Conservation (phyloP, 2,113 vertebrate genomes). For the Herpetotheres cachinnans region DNA sequence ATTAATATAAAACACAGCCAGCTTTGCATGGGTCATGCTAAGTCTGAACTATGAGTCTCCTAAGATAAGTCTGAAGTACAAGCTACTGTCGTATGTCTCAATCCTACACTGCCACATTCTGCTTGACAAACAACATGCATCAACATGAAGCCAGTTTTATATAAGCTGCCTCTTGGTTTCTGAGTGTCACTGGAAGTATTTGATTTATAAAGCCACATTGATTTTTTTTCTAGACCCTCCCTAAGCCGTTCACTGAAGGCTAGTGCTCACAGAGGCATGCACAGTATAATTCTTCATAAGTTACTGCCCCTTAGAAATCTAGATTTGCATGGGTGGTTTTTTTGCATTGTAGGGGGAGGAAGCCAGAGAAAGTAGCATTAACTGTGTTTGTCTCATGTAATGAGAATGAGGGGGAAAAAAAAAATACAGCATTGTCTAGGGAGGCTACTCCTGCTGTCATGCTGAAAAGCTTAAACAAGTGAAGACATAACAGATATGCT, state of each 20-base stretch:
- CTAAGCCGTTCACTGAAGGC: neutral
- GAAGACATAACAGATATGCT: neutral
- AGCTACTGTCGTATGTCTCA: neutral
- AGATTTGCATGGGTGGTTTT: neutral
- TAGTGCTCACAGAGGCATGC: neutral
- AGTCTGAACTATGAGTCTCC: neutral
- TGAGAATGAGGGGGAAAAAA: neutral
- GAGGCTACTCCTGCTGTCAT: neutral
- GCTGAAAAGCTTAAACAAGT: neutral
- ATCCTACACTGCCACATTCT: neutral
- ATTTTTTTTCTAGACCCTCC: neutral
- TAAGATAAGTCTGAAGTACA: neutral
- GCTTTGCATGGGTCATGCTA: neutral
- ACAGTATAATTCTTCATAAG: neutral
- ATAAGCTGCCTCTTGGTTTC: neutral
- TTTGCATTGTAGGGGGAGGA: neutral
- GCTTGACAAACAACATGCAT: neutral
- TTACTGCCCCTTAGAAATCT: neutral
- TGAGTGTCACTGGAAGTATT: neutral
- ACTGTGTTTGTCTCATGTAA: neutral
- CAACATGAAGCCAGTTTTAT: neutral
- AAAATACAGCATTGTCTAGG: neutral
- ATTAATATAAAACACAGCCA: neutral
- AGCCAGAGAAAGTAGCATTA: neutral
- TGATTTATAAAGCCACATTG: neutral